Evolutionary conservation across 2,113 vertebrate species (phyloP).

Genomic region (Tachycineta bicolor): DNA sequence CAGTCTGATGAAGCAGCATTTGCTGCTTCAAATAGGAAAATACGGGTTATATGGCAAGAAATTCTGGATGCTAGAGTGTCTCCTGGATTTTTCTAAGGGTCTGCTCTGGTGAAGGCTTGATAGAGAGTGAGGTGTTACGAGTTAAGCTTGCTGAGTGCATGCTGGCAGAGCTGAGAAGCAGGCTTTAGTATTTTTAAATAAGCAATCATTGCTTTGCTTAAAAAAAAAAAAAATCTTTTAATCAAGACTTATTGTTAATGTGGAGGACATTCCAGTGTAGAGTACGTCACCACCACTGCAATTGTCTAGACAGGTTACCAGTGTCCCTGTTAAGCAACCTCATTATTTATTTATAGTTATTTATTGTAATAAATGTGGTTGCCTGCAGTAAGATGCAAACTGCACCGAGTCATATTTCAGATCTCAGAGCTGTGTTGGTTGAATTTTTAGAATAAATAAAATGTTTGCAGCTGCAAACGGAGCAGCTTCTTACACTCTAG

Average conservation of each 20-base stretch:
- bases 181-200: neutral
- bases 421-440: conserved; percentile 27
- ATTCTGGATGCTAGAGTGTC: neutral
- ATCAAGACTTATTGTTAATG: neutral
- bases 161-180: neutral
- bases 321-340: conserved; percentile 9
- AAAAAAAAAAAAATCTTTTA: neutral
- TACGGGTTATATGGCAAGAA: neutral
- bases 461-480: neutral
- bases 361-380: conserved; percentile 60
- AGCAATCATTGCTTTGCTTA: neutral
- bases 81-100: neutral
- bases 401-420: conserved; percentile 21
- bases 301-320: conserved; percentile 60
- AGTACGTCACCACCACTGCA: neutral
- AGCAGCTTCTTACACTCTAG: neutral
- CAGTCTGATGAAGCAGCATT: neutral
- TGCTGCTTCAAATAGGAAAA: neutral
- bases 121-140: neutral
- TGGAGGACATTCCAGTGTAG: neutral
- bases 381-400: neutral
- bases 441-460: conserved; percentile 42
- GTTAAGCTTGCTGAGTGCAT: neutral
- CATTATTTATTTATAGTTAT: conserved; percentile 66
- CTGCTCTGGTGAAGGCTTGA: neutral